Evolutionary conservation across 2,888 invertebrate species (phyloP).

Genomic region (Ferrisia virgata): DNA sequence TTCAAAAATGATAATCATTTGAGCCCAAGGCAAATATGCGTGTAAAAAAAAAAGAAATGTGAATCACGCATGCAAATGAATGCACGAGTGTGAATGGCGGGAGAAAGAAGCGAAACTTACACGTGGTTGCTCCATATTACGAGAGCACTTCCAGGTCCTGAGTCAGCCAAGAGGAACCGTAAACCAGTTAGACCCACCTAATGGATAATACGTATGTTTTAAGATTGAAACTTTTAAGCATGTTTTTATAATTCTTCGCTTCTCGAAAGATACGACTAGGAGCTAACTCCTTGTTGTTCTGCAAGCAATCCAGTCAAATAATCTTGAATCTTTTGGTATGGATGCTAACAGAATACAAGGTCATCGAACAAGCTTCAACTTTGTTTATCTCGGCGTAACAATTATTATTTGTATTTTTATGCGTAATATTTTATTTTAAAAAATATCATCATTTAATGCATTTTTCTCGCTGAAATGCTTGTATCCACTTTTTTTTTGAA

Average conservation of each 20-base stretch:
- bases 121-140: slow-evolving; percentile 39
- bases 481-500: no score
- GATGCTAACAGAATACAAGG: slow-evolving; percentile 35
- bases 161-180: slow-evolving; percentile 26
- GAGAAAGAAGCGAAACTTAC: slow-evolving; percentile 28
- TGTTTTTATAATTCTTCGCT: slow-evolving; percentile 8
- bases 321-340: not conserved
- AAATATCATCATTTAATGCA: not conserved
- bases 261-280: not conserved
- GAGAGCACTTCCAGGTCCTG: slow-evolving; percentile 37
- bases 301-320: not conserved
- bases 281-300: not conserved
- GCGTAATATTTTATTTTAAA: not conserved
- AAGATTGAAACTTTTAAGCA: slow-evolving; percentile 17
- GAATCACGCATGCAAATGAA: slow-evolving; percentile 30
- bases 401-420: not conserved
- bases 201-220: not conserved
- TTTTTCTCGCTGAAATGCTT: no score
- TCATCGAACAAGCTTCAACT: slow-evolving; percentile 6
- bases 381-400: not conserved
- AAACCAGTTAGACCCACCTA: slow-evolving; percentile 42
- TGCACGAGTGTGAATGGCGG: not conserved
- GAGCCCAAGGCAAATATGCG: not conserved
- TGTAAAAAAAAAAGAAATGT: slow-evolving; percentile 14
- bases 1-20: not conserved